These are phyloP conservation scores for Macheiramphus alcinus DNA, from an alignment of 2,113 vertebrate genomes.

Conservation along the genomic window DNA sequence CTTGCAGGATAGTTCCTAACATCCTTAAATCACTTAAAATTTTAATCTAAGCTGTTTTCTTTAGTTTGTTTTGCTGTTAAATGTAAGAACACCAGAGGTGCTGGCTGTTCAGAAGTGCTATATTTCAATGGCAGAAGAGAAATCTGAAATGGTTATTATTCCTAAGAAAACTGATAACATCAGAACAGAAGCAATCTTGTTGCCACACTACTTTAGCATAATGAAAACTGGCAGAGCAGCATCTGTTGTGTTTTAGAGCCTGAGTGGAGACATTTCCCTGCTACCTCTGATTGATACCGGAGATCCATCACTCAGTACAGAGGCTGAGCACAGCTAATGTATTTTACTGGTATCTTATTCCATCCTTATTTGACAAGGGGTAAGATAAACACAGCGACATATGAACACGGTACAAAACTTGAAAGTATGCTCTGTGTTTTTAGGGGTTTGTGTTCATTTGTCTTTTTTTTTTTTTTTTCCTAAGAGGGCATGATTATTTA, in stretches of 20 bases:
- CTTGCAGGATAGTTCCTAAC: constrained; percentile 12
- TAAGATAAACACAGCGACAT: background rate
- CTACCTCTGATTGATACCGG: background rate
- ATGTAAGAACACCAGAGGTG: background rate
- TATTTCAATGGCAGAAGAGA: background rate
- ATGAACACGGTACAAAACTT: rapidly evolving
- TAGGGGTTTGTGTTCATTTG: background rate
- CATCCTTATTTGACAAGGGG: background rate
- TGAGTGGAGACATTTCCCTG: background rate
- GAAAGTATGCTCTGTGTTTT: background rate
- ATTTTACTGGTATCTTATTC: background rate
- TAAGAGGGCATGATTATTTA: background rate
- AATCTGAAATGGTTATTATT: background rate
- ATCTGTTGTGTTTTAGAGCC: background rate
- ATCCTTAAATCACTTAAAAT: constrained; percentile 54
- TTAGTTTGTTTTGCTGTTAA: background rate
- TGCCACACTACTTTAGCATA: background rate
- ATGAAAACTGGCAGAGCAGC: background rate
- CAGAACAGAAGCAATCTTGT: background rate
- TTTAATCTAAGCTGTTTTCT: background rate
- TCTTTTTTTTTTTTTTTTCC: background rate
- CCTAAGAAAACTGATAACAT: background rate
- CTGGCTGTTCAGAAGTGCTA: background rate
- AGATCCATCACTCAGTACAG: background rate
- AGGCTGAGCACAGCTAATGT: background rate